phyloP scores from a whole-genome alignment of 2,797 vertebrate species.

The Phrynocephalus guinanensis region DNA sequence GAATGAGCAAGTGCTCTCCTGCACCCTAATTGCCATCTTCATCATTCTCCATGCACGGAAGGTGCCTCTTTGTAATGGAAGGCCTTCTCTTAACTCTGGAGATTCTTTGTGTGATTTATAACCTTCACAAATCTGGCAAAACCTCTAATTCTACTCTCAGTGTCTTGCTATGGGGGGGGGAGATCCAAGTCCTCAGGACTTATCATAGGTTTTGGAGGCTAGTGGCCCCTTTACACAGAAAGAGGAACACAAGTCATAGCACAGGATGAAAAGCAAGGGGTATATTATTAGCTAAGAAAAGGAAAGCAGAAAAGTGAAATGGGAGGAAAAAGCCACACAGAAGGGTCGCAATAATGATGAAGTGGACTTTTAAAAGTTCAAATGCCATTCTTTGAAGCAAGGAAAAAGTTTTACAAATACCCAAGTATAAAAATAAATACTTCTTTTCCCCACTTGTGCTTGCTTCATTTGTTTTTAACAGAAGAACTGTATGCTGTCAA shows the following conservation, averaged over 20 bases:
- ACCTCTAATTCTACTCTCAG: background rate
- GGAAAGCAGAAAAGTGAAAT: background rate
- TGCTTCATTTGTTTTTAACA: background rate
- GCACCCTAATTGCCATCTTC: background rate
- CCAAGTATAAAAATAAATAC: too few relatives aligned
- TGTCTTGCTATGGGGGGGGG: background rate
- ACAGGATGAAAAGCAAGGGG: background rate
- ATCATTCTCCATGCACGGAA: background rate
- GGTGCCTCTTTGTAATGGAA: background rate
- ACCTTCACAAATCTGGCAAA: background rate
- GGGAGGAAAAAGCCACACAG: background rate
- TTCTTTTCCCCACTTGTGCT: background rate
- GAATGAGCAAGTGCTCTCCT: background rate
- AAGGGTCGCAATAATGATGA: background rate
- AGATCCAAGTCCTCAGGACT: too few relatives aligned
- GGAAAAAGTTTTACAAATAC: background rate
- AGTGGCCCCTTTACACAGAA: too few relatives aligned
- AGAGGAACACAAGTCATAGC: too few relatives aligned
- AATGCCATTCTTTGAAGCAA: background rate
- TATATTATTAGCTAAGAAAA: background rate
- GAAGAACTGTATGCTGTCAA: background rate
- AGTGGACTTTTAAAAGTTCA: background rate
- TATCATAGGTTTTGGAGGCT: too few relatives aligned
- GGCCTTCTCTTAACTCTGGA: background rate
- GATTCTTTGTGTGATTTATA: background rate